Evolutionary conservation across 2,797 vertebrate species (phyloP), one percentile per base, ranked within the genome.

Genomic region (Coluber constrictor): DNA sequence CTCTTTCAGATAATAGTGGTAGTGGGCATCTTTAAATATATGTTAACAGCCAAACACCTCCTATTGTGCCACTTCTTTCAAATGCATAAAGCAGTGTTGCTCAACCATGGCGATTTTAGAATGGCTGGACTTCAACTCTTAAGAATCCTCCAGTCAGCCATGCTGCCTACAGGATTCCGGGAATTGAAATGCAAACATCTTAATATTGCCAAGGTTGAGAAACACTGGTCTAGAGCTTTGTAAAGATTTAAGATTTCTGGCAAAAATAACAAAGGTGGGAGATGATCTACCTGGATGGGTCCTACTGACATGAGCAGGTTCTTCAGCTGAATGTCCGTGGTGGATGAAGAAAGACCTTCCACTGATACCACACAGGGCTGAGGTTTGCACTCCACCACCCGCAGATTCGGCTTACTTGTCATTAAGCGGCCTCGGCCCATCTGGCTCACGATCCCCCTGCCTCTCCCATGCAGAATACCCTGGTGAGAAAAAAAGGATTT

Each of bases 271-370:
- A 92, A 91, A 96, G 94, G 88, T 61, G 0, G 37, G 94, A 56
- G 96, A 92, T 94, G 95, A 97, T 97, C 92, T 97, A 99, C 99
- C 99, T 99, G 98, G 92, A 99, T 99, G 96, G 99, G 99, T 86
- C 99, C 99, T 91, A 99, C 99, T 54, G 99, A 99, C 97, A 98
- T 98, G 95, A 99, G 98, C 94, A 99, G 98, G 97, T 98, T 99
- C 97, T 98, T 98, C 96, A 99, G 98, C 95, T 99, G 99, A 93
- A 96, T 95, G 54, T 99, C 98, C 0, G 99, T 99, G 91, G 99
- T 99, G 96, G 99, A 99, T 9, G 98, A 98, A 74, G 99, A 99
- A 94, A 99, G 98, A 93, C 99, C 99, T 96, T 99, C 99, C 91
- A 99, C 99, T 94, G 98, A 99, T 96, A 99, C 99, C 0, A 98